These are phyloP conservation scores for Branchipolynoe longqiensis DNA, from an alignment of 2,888 invertebrate species.

Conservation along the genomic window DNA sequence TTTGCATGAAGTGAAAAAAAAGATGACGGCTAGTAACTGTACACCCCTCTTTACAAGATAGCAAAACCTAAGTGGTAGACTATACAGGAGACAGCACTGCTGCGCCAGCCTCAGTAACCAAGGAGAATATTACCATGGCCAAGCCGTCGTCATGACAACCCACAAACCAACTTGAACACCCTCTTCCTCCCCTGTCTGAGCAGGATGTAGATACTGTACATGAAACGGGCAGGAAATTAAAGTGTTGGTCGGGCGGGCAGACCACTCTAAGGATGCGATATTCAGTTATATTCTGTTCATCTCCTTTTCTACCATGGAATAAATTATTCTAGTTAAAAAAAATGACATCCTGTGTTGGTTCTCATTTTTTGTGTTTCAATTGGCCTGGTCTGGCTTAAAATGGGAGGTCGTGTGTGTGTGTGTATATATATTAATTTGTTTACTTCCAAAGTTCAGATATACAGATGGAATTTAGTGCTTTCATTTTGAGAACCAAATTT, in stretches of 20 bases:
- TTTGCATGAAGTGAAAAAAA: slow-evolving; percentile 54
- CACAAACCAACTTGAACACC: slow-evolving; percentile 46
- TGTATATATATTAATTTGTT: too few relatives aligned
- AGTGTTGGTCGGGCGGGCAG: slow-evolving; percentile 53
- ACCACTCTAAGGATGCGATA: slow-evolving; percentile 48
- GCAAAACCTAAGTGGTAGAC: slow-evolving; percentile 47
- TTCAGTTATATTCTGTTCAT: slow-evolving; percentile 62
- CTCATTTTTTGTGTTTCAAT: slow-evolving; percentile 32
- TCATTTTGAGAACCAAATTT: too few relatives aligned
- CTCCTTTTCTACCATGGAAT: slow-evolving; percentile 71
- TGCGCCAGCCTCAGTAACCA: slow-evolving; percentile 43
- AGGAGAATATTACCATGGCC: slow-evolving; percentile 49
- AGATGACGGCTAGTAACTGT: slow-evolving; percentile 49
- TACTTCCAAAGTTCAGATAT: too few relatives aligned
- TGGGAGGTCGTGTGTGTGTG: too few relatives aligned
- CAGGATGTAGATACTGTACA: slow-evolving; percentile 53
- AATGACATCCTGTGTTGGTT: slow-evolving; percentile 31
- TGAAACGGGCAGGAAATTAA: slow-evolving; percentile 45
- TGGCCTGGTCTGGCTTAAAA: too few relatives aligned
- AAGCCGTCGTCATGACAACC: slow-evolving; percentile 54
- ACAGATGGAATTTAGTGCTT: too few relatives aligned
- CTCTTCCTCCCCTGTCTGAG: slow-evolving; percentile 31
- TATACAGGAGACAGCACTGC: slow-evolving; percentile 54
- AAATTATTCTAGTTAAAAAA: slow-evolving; percentile 70
- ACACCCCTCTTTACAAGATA: slow-evolving; percentile 43